Evolutionary conservation across 2,888 invertebrate species (phyloP), one percentile per base, ranked within the genome.

Genomic region (Rhyacophila evoluta): DNA sequence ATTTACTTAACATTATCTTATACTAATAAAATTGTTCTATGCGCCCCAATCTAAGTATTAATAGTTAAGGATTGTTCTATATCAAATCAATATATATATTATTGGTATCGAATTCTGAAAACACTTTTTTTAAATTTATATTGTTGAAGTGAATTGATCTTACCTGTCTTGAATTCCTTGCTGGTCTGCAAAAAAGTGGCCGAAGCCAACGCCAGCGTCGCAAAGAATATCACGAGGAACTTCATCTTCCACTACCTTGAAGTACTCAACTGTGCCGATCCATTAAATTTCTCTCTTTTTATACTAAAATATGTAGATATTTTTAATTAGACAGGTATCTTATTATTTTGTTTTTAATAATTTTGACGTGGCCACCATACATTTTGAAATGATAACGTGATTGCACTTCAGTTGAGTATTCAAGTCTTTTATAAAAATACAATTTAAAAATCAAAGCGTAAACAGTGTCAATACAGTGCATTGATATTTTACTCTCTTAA

Each of bases 181-280:
- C 83, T 83, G 82, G 78, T 81, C 85, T 84, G 84, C 73, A 85
- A 84, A 82, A 84, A 83, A 38, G 85, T 85, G 79, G 87, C 88
- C 76, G 86, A 83, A 79, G 86, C 87, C 83, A 89, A 83, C 83
- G 87, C 88, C 82, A 88, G 84, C 33, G 89, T 84, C 83, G 86
- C 86, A 73, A 88, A 86, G 76, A 90, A 84, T 79, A 88, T 84
- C 82, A 89, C 81, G 86, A 89, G 87, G 86, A 89, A 88, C 88
- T 88, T 90, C 90, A 89, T 89, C 83, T 84, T 88, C 83, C 29
- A 27, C 6, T 69, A 27, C 37, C 37, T 55, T 41, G 29, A 29
- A 27, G 69, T 69, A 67, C 2, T 33, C 67, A 74, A 74, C 74
- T 74, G 74, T 74, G 33, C 55, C 67, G 15, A 6, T 74, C 8